phyloP scores from a whole-genome alignment of 2,888 invertebrate species.

The Cephonodes hylas region DNA sequence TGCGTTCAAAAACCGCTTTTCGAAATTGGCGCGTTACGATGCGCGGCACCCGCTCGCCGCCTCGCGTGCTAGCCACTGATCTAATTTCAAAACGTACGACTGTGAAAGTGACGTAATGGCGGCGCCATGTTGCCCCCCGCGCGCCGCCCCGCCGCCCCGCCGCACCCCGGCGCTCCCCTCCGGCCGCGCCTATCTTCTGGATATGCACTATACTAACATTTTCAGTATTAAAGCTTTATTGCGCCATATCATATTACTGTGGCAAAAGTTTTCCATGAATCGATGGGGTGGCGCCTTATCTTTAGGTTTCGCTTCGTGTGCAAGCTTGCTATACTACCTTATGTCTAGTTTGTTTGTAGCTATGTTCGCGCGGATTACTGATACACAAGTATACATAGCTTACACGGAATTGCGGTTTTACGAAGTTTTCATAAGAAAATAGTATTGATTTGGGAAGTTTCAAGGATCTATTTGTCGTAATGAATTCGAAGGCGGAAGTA shows the following conservation, averaged over 20 bases:
- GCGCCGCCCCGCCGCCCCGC: conserved; percentile 43
- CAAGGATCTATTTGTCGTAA: background rate
- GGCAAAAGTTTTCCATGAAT: conserved; percentile 38
- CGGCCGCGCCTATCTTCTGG: conserved; percentile 59
- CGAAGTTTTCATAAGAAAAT: conserved; percentile 2
- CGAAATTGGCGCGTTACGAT: conserved; percentile 25
- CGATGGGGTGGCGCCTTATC: conserved; percentile 26
- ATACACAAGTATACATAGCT: background rate
- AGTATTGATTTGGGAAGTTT: background rate
- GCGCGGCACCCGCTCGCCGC: conserved; percentile 41
- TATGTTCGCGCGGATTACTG: background rate
- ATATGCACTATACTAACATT: conserved; percentile 75
- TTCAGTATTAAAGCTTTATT: conserved; percentile 55
- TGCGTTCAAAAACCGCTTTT: conserved; percentile 42
- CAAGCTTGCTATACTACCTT: background rate
- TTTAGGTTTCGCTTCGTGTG: background rate
- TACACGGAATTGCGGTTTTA: conserved; percentile 5
- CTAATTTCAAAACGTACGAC: conserved; percentile 73
- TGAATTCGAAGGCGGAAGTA: background rate
- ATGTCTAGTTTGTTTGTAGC: background rate
- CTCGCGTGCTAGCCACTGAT: conserved; percentile 68
- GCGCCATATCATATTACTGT: conserved; percentile 38
- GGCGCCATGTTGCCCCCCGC: conserved; percentile 68
- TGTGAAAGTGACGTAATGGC: conserved; percentile 75
- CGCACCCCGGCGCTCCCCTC: conserved; percentile 39